Evolutionary conservation across 2,888 invertebrate genomes (phyloP), one percentile per base, ranked within the genome.

Genomic region (Philereme transversata): DNA sequence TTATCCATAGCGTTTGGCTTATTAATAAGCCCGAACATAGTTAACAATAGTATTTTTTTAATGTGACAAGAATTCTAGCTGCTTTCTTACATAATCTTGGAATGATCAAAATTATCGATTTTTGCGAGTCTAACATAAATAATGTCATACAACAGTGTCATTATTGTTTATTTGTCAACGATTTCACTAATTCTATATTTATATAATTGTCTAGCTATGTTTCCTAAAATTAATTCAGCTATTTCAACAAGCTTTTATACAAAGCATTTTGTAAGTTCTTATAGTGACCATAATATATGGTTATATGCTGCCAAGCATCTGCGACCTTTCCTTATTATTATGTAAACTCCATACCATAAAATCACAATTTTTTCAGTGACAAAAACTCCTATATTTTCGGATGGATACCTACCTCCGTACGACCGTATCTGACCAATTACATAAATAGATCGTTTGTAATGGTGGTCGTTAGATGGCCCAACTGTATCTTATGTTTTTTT

Each of bases 171-270:
- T 35, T 22, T 57, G 45, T 52, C 41, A 52, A 58, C 47, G 45
- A 50, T 44, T 51, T 48, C 48, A 53, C 49, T 51, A 46, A 38
- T 34, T 46, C 41, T 51, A 54, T 35, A 55, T 58, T 43, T 22
- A 38, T 47, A 51, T 1, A 36, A 10, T 62, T 54, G 47, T 58
- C 62, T 62, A 62, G 50, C 62, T 62, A 62, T 41, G 46, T 46
- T 62, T 50, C 8, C 36, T 47, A 51, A 52, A 41, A 46, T 55
- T 48, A 45, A 52, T 46, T 53, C 34, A 40, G 38, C 34, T 46
- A 11, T 49, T 38, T 5, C 22, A 45, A 56, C 8, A 22, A 52
- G 35, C 47, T 33, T 38, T 51, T 56, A 40, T 51, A 55, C 54
- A 55, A 51, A 54, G 52, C 48, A n/a, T 34, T n/a, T 22, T 22